These are phyloP conservation scores for Drosophila mojavensis DNA, from an alignment of 1,140 invertebrate species.

Conservation along the genomic window DNA sequence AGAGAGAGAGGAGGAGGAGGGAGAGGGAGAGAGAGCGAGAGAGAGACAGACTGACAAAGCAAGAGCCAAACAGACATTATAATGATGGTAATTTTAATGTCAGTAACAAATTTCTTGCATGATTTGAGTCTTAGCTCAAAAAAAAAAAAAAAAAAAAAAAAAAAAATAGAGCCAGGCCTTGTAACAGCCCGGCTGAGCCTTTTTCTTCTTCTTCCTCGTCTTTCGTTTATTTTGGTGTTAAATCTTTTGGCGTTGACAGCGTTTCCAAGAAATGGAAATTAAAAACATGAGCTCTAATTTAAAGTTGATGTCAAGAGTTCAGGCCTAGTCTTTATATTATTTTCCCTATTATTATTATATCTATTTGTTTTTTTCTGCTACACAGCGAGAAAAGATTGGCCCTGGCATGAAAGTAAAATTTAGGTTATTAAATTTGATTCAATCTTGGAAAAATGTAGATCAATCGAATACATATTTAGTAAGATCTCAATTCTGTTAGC, in stretches of 20 bases:
- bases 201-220: not conserved
- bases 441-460: no score
- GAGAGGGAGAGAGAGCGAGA: not conserved
- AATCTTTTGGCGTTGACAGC: conserved; percentile 68
- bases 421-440: no score
- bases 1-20: conserved; percentile 35
- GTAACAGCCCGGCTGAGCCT: not conserved
- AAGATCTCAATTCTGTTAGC: no score
- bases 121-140: conserved; percentile 61
- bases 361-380: not conserved
- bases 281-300: conserved; percentile 58
- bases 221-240: conserved; percentile 51
- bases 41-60: not conserved
- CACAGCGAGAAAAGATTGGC: not conserved
- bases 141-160: not conserved
- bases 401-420: no score
- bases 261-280: conserved; percentile 61
- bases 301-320: conserved; percentile 51
- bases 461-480: no score
- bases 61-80: conserved; percentile 59
- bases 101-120: conserved; percentile 82
- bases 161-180: conserved; percentile 17
- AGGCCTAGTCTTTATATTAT: conserved; percentile 21
- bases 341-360: not conserved
- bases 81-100: conserved; percentile 81